These are phyloP conservation scores for Anoplophora glabripennis DNA, from an alignment of 1,140 invertebrate species.

Conservation along the genomic window DNA sequence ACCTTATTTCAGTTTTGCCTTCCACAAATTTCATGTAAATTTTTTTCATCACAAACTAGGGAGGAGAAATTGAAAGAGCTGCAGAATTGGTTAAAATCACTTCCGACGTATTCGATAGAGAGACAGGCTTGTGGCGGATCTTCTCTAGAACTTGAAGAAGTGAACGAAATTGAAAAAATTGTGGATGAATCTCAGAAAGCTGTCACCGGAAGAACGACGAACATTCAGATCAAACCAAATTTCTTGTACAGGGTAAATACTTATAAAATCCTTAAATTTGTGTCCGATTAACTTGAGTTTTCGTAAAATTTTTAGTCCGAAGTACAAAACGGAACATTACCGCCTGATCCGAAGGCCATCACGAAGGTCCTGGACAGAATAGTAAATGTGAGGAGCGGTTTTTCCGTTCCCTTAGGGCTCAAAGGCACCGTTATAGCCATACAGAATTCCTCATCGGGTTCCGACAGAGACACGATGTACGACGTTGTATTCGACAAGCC, in stretches of 20 bases:
- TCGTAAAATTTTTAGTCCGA: constrained; percentile 48
- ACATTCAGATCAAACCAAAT: constrained; percentile 76
- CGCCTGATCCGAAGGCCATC: constrained; percentile 64
- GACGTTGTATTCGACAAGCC: constrained; percentile 76
- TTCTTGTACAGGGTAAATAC: constrained; percentile 64
- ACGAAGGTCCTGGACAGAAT: constrained; percentile 80
- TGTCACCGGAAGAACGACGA: constrained; percentile 55
- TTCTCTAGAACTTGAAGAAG: constrained; percentile 65
- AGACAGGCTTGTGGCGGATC: constrained; percentile 65
- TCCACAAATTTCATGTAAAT: no score
- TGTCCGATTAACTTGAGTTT: no score
- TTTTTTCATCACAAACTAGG: constrained; percentile 46
- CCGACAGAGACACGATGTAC: constrained; percentile 58
- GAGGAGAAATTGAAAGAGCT: constrained; percentile 59
- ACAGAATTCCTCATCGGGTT: constrained; percentile 51
- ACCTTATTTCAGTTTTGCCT: no score
- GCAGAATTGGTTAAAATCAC: constrained; percentile 66
- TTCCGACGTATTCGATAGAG: constrained; percentile 60
- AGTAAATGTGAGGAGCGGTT: constrained; percentile 69
- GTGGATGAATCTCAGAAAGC: constrained; percentile 52
- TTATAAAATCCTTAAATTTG: no score
- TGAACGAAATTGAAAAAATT: constrained; percentile 60
- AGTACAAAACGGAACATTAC: constrained; percentile 52
- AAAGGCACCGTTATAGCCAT: constrained; percentile 80
- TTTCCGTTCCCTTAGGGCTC: constrained; percentile 75